A percentile compares a stretch with the other conserved stretches of the same genome.
These are phyloP conservation scores for Neosilurus mollespiculum DNA, from an alignment of 2,797 vertebrate species.

Conservation along the genomic window DNA sequence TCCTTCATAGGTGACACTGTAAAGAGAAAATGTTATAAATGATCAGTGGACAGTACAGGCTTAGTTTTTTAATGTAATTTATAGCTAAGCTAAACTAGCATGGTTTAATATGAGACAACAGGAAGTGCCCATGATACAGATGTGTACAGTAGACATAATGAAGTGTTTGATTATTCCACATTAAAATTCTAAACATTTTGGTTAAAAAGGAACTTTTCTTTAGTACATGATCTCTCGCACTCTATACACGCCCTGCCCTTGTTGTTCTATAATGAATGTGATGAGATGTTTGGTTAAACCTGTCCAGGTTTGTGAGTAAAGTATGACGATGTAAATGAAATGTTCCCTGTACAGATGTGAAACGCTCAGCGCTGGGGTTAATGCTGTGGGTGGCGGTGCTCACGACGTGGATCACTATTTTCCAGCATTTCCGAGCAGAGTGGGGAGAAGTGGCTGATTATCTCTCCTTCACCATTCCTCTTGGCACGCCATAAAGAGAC, in stretches of 20 bases:
- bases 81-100: background rate
- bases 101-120: background rate
- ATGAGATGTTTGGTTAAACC: background rate
- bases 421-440: slow-evolving; percentile 83
- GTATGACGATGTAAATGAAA: background rate
- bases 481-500: slow-evolving; percentile 79
- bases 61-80: background rate
- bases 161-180: background rate
- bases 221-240: too few relatives aligned
- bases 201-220: background rate
- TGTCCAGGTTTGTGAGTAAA: background rate
- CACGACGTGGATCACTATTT: slow-evolving; percentile 89
- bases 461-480: slow-evolving; percentile 89
- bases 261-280: background rate
- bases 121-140: background rate
- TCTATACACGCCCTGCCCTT: background rate
- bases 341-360: slow-evolving; percentile 77
- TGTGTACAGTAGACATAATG: background rate
- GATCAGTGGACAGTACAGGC: background rate
- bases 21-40: too few relatives aligned
- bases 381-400: slow-evolving; percentile 85
- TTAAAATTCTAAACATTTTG: background rate
- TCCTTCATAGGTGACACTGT: too few relatives aligned
- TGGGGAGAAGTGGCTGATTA: slow-evolving; percentile 90
- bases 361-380: slow-evolving; percentile 84